Evolutionary conservation across 1,140 invertebrate species (phyloP).

Genomic region (Bombus turneri): DNA sequence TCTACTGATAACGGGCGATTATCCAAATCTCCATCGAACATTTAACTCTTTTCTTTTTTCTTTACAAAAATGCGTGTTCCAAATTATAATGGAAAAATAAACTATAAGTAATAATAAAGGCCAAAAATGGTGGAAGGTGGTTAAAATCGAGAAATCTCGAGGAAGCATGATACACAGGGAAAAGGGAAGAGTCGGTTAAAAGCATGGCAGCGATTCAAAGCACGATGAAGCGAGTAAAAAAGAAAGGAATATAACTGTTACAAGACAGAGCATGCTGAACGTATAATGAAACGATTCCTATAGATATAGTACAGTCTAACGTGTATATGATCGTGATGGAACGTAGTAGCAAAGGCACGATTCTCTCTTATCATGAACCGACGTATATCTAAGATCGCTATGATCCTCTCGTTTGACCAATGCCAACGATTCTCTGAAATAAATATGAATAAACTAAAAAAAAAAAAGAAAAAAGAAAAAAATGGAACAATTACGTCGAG

Average conservation of each 20-base stretch:
- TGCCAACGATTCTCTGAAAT: neutral
- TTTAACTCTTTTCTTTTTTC: neutral
- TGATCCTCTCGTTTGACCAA: neutral
- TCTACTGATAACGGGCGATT: neutral
- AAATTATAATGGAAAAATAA: neutral
- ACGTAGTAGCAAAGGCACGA: conserved; percentile 45
- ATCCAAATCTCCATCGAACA: neutral
- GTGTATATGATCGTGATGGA: neutral
- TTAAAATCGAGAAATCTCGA: neutral
- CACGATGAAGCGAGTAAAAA: neutral
- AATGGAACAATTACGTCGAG: neutral
- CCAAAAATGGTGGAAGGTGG: neutral
- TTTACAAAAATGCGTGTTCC: neutral
- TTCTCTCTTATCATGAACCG: conserved; percentile 34
- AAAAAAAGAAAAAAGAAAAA: neutral
- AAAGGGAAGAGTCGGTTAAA: conserved; percentile 6
- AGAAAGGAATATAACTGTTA: neutral
- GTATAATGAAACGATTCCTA: conserved; percentile 6
- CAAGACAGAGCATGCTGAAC: neutral
- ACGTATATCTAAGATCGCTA: conserved; percentile 3
- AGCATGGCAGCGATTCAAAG: neutral
- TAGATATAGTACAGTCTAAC: conserved; percentile 21
- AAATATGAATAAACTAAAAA: neutral
- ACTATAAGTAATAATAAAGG: neutral
- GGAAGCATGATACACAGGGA: conserved; percentile 26